phyloP scores from a whole-genome alignment of 2,113 vertebrate species.

The Apus apus region DNA sequence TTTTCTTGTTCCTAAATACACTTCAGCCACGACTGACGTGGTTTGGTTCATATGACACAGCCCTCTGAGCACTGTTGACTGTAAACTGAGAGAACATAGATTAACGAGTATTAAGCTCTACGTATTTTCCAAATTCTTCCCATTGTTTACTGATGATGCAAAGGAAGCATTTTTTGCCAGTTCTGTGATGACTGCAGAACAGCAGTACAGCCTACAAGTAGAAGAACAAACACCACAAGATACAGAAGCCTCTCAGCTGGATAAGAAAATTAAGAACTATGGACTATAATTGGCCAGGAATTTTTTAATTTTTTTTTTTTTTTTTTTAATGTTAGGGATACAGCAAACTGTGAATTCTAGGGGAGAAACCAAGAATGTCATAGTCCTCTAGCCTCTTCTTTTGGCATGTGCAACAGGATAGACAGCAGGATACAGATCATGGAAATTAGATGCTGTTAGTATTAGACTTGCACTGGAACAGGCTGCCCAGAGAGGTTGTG shows the following conservation, averaged over 20 bases:
- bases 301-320: too few relatives aligned
- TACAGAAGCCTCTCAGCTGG: neutral
- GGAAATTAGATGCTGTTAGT: neutral
- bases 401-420: neutral
- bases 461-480: neutral
- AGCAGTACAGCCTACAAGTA: neutral
- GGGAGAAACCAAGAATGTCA: neutral
- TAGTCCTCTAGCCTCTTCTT: neutral
- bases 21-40: neutral
- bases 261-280: neutral
- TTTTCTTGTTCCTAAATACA: slow-evolving; percentile 12
- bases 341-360: neutral
- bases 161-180: neutral
- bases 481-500: too few relatives aligned
- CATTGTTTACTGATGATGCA: neutral
- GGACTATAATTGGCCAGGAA: neutral
- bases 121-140: neutral
- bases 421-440: neutral
- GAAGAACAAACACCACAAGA: neutral
- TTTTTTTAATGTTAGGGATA: neutral
- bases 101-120: neutral
- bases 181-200: neutral
- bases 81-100: neutral
- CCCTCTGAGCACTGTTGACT: neutral
- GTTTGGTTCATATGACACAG: neutral